These are phyloP conservation scores for Labia minor DNA, from an alignment of 2,888 invertebrate genomes.

Conservation along the genomic window DNA sequence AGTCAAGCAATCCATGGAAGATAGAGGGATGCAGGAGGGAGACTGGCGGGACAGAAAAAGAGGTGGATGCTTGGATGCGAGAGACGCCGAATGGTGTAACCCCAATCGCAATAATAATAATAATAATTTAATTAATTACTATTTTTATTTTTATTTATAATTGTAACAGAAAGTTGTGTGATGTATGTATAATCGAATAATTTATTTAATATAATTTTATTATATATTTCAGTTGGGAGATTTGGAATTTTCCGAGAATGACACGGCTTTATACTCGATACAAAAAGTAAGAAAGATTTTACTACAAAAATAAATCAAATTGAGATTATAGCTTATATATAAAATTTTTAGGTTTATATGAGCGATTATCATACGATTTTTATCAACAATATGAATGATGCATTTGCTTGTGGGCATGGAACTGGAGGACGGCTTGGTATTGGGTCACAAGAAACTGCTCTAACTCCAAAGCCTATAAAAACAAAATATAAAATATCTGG, in stretches of 20 bases:
- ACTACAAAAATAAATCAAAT: not conserved
- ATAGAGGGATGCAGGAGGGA: too few species aligned
- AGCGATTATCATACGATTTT: constrained; percentile 68
- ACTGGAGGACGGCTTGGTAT: constrained; percentile 66
- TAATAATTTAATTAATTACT: too few species aligned
- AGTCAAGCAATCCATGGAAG: too few species aligned
- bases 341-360: constrained; percentile 48
- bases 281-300: not conserved
- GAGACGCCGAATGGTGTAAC: too few species aligned
- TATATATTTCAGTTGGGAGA: not conserved
- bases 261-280: not conserved
- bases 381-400: constrained; percentile 44
- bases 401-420: constrained; percentile 72
- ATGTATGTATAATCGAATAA: too few species aligned
- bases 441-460: constrained; percentile 45
- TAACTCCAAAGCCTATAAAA: constrained; percentile 42
- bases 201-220: not conserved
- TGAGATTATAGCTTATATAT: not conserved
- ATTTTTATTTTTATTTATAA: too few species aligned
- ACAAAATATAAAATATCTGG: not conserved
- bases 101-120: too few species aligned
- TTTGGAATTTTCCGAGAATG: not conserved
- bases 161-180: too few species aligned
- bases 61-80: too few species aligned
- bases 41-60: too few species aligned